Evolutionary conservation across 2,113 vertebrate species (phyloP).

Genomic region (Rhineura floridana): DNA sequence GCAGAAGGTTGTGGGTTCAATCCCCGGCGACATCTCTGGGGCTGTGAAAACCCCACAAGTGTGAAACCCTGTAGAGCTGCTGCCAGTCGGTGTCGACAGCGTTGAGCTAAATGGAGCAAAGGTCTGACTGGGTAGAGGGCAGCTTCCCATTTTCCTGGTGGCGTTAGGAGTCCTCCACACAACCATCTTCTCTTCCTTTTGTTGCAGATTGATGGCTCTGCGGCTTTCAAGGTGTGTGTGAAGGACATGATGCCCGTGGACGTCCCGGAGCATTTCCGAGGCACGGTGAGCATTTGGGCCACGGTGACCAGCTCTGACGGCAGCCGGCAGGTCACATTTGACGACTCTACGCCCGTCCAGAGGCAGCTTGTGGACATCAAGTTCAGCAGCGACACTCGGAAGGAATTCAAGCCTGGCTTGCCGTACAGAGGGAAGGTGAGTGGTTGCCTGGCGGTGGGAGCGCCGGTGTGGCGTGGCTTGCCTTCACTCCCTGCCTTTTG

Average conservation of each 20-base stretch:
- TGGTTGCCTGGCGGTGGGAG: no score
- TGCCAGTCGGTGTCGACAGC: no score
- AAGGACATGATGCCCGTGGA: constrained; percentile 92
- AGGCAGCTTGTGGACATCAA: constrained; percentile 93
- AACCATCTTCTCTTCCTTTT: neutral
- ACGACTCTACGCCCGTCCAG: constrained; percentile 89
- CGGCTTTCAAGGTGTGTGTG: constrained; percentile 87
- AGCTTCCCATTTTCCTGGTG: no score
- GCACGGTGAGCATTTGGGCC: constrained; percentile 89
- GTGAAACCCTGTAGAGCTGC: no score
- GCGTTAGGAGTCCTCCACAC: no score
- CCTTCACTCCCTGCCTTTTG: no score
- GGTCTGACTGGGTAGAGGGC: no score
- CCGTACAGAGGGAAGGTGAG: constrained; percentile 91
- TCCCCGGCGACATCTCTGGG: no score
- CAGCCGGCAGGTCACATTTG: constrained; percentile 86
- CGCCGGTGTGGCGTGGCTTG: no score
- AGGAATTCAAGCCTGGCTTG: constrained; percentile 93
- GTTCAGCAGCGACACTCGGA: constrained; percentile 90
- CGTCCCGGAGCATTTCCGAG: constrained; percentile 90
- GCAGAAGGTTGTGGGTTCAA: no score
- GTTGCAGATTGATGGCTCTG: constrained; percentile 85
- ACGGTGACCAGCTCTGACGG: constrained; percentile 84
- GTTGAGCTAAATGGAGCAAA: no score
- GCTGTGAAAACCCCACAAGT: no score